A percentile compares a stretch with the other conserved stretches of the same genome.
Evolutionary conservation across 2,888 invertebrate genomes (phyloP).

Genomic region (Synanthedon tipuliformis): DNA sequence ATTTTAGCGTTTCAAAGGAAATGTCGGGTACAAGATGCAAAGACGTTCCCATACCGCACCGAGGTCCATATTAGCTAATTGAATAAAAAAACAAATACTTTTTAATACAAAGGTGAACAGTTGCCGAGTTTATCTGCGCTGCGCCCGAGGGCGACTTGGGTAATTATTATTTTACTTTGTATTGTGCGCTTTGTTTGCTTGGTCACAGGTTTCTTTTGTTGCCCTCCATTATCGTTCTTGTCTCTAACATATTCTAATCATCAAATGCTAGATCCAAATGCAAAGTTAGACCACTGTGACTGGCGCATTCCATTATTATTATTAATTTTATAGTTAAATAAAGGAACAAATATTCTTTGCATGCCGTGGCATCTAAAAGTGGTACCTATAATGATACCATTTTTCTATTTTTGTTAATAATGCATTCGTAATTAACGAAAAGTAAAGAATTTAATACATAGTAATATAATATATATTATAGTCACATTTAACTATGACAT

Average conservation of each 20-base stretch:
- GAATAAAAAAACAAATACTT: conserved; percentile 4
- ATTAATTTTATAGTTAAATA: too few relatives aligned
- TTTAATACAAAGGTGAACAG: conserved; percentile 34
- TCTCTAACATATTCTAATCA: conserved; percentile 44
- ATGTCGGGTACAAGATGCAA: conserved; percentile 28
- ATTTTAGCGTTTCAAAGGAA: conserved; percentile 37
- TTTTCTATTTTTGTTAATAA: too few relatives aligned
- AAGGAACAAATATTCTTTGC: too few relatives aligned
- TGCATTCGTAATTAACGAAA: too few relatives aligned
- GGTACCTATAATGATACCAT: too few relatives aligned
- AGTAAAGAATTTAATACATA: too few relatives aligned
- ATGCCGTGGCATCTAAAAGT: too few relatives aligned
- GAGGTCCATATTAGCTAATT: conserved; percentile 36
- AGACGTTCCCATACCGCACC: conserved; percentile 22
- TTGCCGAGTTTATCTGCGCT: conserved; percentile 25
- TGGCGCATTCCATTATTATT: too few relatives aligned
- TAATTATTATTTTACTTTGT: conserved; percentile 61
- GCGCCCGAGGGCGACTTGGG: conserved; percentile 32
- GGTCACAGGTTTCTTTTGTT: conserved; percentile 39
- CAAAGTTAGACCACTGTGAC: conserved; percentile 4
- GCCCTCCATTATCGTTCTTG: conserved; percentile 30
- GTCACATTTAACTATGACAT: too few relatives aligned
- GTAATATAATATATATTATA: too few relatives aligned
- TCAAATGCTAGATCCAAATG: conserved; percentile 17
- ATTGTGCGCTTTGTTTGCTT: conserved; percentile 32